These are phyloP conservation scores for Pyrrhia umbra DNA, from an alignment of 2,888 invertebrate species.

Conservation along the genomic window DNA sequence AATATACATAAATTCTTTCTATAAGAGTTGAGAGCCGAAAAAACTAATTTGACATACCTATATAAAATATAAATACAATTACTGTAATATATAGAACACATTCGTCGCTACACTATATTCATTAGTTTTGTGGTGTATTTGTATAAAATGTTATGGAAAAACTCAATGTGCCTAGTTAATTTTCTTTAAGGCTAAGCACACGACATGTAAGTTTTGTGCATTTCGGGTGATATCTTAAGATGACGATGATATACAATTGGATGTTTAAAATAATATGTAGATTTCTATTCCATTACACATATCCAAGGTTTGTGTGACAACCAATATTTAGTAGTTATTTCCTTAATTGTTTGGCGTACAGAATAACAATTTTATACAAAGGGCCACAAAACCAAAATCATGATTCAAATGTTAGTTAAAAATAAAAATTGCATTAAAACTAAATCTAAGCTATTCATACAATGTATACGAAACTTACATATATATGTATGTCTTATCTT, in stretches of 20 bases:
- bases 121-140: slow-evolving; percentile 30
- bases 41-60: slow-evolving; percentile 41
- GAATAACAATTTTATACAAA: slow-evolving; percentile 19
- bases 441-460: slow-evolving; percentile 51
- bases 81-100: slow-evolving; percentile 57
- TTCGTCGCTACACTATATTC: slow-evolving; percentile 46
- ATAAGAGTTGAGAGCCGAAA: slow-evolving; percentile 46
- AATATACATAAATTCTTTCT: slow-evolving; percentile 23
- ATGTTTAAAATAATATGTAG: neutral
- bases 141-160: slow-evolving; percentile 15
- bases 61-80: slow-evolving; percentile 51
- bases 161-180: neutral
- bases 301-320: neutral
- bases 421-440: slow-evolving; percentile 59
- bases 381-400: slow-evolving; percentile 47
- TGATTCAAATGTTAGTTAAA: slow-evolving; percentile 45
- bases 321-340: neutral
- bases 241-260: neutral
- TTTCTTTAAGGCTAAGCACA: too few relatives aligned
- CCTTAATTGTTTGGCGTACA: neutral
- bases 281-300: neutral
- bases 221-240: too few relatives aligned
- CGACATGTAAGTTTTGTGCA: too few relatives aligned
- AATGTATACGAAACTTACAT: slow-evolving; percentile 55
- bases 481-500: slow-evolving; percentile 52